Evolutionary conservation across 2,113 vertebrate genomes (phyloP).

Genomic region (Sclerurus mexicanus): DNA sequence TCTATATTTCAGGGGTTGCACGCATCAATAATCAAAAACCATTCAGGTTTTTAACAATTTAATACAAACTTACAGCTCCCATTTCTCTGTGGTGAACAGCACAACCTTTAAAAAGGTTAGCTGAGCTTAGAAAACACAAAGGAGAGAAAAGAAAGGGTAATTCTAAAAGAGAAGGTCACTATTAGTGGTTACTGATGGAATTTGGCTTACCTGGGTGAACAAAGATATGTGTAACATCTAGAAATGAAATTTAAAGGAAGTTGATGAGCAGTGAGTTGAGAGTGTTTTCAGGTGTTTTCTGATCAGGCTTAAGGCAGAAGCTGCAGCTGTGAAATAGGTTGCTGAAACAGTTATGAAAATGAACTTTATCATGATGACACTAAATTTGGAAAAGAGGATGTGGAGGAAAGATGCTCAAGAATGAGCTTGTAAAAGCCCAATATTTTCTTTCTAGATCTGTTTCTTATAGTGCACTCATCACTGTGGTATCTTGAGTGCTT

Average conservation of each 20-base stretch:
- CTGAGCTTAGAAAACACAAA: neutral
- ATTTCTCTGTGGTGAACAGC: neutral
- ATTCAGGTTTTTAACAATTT: neutral
- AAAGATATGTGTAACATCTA: neutral
- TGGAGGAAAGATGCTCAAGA: conserved; percentile 42
- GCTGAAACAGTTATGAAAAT: neutral
- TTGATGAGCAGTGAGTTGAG: neutral
- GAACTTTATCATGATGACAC: neutral
- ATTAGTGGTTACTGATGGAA: neutral
- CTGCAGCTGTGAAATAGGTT: neutral
- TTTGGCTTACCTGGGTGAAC: neutral
- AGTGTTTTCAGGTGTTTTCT: neutral
- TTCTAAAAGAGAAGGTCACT: neutral
- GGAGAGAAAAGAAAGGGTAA: neutral
- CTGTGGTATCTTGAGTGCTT: conserved; percentile 64
- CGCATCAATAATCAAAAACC: neutral
- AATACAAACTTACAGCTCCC: neutral
- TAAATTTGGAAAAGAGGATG: conserved; percentile 8
- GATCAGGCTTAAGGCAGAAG: neutral
- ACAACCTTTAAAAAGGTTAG: neutral
- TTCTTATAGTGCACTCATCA: conserved; percentile 64
- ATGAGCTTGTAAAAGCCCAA: conserved; percentile 46
- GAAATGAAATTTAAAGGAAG: neutral
- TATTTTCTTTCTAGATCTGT: conserved; percentile 51
- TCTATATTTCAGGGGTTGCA: neutral